Percentiles rank a stretch among this genome's conserved stretches.
Evolutionary conservation across 2,797 vertebrate genomes (phyloP).

Genomic region (Peromyscus aztecus): DNA sequence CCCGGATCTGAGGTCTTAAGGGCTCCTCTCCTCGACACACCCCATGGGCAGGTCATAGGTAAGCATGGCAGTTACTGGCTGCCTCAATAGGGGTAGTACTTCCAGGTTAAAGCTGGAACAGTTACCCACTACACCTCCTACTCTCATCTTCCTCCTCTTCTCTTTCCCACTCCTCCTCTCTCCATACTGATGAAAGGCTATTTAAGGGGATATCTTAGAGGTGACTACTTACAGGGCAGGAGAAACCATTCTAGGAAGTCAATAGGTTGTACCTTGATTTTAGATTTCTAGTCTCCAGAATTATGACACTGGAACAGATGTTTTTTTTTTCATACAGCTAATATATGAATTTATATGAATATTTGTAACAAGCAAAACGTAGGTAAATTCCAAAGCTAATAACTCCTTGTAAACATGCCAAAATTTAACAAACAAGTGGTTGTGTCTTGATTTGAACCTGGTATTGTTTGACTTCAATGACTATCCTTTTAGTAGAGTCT

Average conservation of each 20-base stretch:
- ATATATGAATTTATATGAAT: too few relatives aligned
- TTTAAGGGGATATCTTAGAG: not conserved
- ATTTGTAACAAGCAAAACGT: too few relatives aligned
- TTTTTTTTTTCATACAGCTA: not conserved
- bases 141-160: not conserved
- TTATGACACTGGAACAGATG: not conserved
- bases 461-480: not conserved
- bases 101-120: too few relatives aligned
- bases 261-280: not conserved
- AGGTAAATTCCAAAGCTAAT: not conserved
- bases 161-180: too few relatives aligned
- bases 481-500: not conserved
- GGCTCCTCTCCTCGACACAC: too few relatives aligned
- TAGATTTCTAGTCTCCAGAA: not conserved
- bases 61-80: too few relatives aligned
- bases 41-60: too few relatives aligned
- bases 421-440: not conserved
- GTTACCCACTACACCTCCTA: too few relatives aligned
- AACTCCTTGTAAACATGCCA: not conserved
- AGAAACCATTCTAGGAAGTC: fast-evolving
- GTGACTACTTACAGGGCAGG: fast-evolving
- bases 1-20: too few relatives aligned
- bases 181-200: not conserved
- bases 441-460: not conserved
- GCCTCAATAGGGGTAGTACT: too few relatives aligned